Evolutionary conservation across 1,140 invertebrate species (phyloP).

Genomic region (Brachionus paranguensis): DNA sequence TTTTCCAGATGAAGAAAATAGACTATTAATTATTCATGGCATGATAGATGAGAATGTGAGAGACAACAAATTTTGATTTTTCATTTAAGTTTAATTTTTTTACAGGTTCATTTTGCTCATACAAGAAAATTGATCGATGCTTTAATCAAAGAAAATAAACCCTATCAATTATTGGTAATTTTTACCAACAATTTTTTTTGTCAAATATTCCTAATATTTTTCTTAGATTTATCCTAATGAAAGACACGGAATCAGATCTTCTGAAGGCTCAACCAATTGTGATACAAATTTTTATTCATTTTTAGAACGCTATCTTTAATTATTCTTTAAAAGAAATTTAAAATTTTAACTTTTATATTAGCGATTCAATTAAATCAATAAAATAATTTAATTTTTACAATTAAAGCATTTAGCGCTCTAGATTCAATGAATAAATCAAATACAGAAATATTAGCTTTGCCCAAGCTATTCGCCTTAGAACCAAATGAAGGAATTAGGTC

Average conservation of each 20-base stretch:
- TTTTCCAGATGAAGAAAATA: constrained; percentile 64
- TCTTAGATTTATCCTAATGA: constrained; percentile 24
- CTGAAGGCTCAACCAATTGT: constrained; percentile 10
- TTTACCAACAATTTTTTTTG: background rate
- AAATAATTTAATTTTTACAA: background rate
- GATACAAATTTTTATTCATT: constrained; percentile 40
- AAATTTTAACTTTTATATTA: background rate
- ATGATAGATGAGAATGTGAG: constrained; percentile 95
- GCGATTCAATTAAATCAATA: background rate
- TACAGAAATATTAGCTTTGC: background rate
- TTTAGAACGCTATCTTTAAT: constrained; percentile 39
- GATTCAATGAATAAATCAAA: background rate
- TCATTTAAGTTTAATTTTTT: background rate
- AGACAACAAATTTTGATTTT: background rate
- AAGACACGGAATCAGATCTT: constrained; percentile 31
- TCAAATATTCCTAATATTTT: background rate
- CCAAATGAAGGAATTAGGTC: background rate
- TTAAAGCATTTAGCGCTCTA: background rate
- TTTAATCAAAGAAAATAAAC: constrained; percentile 76
- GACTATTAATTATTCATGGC: constrained; percentile 92
- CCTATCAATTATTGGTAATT: constrained; percentile 74
- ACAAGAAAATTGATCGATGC: constrained; percentile 82
- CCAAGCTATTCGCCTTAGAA: background rate
- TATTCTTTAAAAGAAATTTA: background rate
- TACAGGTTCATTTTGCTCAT: constrained; percentile 76